A percentile compares a stretch with the other conserved stretches of the same genome.
phyloP scores from a whole-genome alignment of 1,140 invertebrate genomes.

The Drosophila baimaii region DNA sequence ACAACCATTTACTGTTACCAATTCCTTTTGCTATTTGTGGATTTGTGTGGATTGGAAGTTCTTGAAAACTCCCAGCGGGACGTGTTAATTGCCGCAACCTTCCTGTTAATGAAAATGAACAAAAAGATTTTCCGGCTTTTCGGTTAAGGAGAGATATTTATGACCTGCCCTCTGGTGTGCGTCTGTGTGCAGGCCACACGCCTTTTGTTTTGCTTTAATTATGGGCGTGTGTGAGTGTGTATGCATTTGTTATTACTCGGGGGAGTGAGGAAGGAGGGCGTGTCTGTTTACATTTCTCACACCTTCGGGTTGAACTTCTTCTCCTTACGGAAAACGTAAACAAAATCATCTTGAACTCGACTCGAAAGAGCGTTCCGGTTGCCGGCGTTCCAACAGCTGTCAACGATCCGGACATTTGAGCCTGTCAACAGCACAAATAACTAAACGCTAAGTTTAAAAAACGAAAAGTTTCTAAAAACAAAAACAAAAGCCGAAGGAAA shows the following conservation, averaged over 20 bases:
- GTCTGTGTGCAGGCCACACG: constrained; percentile 27
- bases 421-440: constrained; percentile 55
- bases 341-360: constrained; percentile 23
- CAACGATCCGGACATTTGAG: constrained; percentile 41
- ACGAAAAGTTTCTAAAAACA: constrained; percentile 47
- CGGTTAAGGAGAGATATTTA: constrained; percentile 38
- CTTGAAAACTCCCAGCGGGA: constrained; percentile 35
- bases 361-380: background rate
- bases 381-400: constrained; percentile 31
- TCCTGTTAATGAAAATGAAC: constrained; percentile 74
- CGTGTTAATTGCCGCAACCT: constrained; percentile 66
- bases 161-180: constrained; percentile 34
- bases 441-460: constrained; percentile 23
- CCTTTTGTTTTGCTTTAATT: constrained; percentile 75
- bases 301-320: constrained; percentile 9
- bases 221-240: constrained; percentile 53
- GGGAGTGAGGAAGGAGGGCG: background rate
- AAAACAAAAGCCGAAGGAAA: background rate
- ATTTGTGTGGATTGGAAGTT: constrained; percentile 26
- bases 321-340: constrained; percentile 42
- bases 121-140: constrained; percentile 38
- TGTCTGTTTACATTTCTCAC: constrained; percentile 40
- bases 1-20: constrained; percentile 22
- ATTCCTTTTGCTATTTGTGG: constrained; percentile 30
- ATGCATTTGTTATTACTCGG: constrained; percentile 7